Conservation (phyloP, 2,113 vertebrate species). For the Myotis yumanensis region DNA sequence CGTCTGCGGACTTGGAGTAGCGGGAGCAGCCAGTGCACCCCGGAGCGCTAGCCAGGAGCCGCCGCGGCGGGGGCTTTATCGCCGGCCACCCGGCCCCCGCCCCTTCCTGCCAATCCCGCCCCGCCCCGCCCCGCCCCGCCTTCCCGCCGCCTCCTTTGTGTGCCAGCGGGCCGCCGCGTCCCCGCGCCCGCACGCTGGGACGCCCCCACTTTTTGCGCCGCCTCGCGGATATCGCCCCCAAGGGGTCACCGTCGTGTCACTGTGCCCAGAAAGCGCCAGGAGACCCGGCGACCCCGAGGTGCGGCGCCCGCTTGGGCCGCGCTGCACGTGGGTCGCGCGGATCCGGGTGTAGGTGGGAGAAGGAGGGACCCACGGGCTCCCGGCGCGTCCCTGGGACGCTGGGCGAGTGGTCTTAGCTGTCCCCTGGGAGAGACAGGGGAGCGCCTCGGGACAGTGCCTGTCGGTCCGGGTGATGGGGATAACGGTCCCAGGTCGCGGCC, state of each 20-base stretch:
- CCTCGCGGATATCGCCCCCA: not conserved
- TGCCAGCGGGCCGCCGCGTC: conserved; percentile 32
- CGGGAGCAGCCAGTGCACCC: not conserved
- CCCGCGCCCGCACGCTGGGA: not conserved
- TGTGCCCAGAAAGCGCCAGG: not conserved
- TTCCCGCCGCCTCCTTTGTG: conserved; percentile 69
- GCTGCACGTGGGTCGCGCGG: conserved; percentile 65
- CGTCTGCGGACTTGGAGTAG: not conserved
- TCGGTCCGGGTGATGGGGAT: not conserved
- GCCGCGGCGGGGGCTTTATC: conserved; percentile 51
- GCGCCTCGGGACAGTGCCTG: not conserved
- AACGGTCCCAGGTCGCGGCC: not conserved
- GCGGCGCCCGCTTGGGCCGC: not conserved
- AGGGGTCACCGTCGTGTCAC: not conserved
- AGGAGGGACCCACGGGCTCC: not conserved
- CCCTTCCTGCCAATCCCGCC: conserved; percentile 61
- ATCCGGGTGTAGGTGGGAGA: not conserved
- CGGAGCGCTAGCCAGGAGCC: not conserved
- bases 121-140: conserved; percentile 52
- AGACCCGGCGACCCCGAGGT: not conserved
- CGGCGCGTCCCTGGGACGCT: not conserved
- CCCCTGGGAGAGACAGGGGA: not conserved
- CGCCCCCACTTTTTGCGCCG: not conserved
- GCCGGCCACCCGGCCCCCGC: conserved; percentile 48
- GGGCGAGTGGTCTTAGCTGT: not conserved